A percentile compares a stretch with the other conserved stretches of the same genome.
Evolutionary conservation across 1,140 invertebrate genomes (phyloP).

Genomic region (Platyura marginata): DNA sequence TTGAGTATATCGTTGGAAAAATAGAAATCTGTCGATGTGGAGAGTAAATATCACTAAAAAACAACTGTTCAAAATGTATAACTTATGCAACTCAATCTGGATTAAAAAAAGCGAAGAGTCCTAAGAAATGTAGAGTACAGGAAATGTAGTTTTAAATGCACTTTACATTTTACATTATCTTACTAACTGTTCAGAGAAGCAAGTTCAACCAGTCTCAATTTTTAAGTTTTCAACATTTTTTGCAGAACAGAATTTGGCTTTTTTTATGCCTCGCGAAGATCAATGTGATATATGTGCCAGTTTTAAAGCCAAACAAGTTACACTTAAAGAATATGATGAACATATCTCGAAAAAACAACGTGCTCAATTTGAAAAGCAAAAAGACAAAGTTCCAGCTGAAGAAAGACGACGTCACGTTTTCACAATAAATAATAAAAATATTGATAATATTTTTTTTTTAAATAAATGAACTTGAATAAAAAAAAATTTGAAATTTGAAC

Average conservation of each 20-base stretch:
- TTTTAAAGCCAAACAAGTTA: slow-evolving; percentile 8
- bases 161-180: too few species aligned
- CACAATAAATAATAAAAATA: slow-evolving; percentile 19
- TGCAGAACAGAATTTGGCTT: slow-evolving; percentile 8
- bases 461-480: too few species aligned
- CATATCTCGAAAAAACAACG: slow-evolving; percentile 9
- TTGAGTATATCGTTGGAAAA: too few species aligned
- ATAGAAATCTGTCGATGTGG: too few species aligned
- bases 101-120: too few species aligned
- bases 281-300: slow-evolving; percentile 10
- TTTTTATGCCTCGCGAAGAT: slow-evolving; percentile 11
- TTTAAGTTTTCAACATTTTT: slow-evolving; percentile 6
- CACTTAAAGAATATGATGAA: slow-evolving; percentile 7
- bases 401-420: slow-evolving; percentile 8
- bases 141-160: too few species aligned
- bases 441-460: too few species aligned
- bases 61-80: too few species aligned
- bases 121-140: too few species aligned
- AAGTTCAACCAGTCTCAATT: slow-evolving; percentile 1
- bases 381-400: slow-evolving; percentile 9
- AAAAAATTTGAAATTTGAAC: too few species aligned
- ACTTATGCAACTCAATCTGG: too few species aligned
- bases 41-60: too few species aligned
- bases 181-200: background rate
- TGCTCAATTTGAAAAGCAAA: slow-evolving; percentile 9